Evolutionary conservation across 2,888 invertebrate genomes (phyloP), one percentile per base, ranked within the genome.

Genomic region (Andrena dorsata): DNA sequence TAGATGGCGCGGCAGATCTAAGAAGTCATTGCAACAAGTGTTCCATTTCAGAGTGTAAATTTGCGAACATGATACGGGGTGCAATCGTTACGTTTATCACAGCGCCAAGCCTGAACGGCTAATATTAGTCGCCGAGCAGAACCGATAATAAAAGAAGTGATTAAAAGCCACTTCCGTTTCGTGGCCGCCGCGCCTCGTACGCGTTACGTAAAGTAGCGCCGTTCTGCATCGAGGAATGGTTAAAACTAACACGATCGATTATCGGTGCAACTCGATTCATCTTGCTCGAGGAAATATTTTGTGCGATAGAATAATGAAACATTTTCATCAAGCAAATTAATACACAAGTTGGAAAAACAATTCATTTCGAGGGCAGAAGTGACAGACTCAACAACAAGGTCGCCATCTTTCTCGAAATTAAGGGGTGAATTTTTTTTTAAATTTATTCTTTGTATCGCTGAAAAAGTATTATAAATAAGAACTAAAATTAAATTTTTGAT

Each of bases 71-170:
- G 76, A 63, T 47, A 74, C 53, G 32, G 65, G 66, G 60, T 47
- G 53, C 68, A 66, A 66, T 76, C 82, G 87, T 81, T 70, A 72
- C 77, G 88, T 80, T 90, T 85, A 82, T 83, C 85, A 71, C 60
- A 80, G 68, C 71, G 80, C 89, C 90, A 73, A 85, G 85, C 89
- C 88, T 77, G 80, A 76, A 79, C 70, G 4, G 81, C 83, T 81
- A 88, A 89, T 87, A 88, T 89, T 89, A 86, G 85, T 80, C 61
- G 72, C 71, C 64, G 69, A 60, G 47, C 72, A 26, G 72, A 61
- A 69, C 80, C 79, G 70, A 70, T 84, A 86, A 85, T 84, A 87
- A 86, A 41, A 81, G 86, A 83, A 85, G 86, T 84, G 86, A 88
- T 89, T 87, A 85, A 86, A 82, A 88, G 74, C 26, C 79, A 77